A percentile compares a stretch with the other conserved stretches of the same genome.
Evolutionary conservation across 2,888 invertebrate species (phyloP).

Genomic region (Ectemnius lituratus): DNA sequence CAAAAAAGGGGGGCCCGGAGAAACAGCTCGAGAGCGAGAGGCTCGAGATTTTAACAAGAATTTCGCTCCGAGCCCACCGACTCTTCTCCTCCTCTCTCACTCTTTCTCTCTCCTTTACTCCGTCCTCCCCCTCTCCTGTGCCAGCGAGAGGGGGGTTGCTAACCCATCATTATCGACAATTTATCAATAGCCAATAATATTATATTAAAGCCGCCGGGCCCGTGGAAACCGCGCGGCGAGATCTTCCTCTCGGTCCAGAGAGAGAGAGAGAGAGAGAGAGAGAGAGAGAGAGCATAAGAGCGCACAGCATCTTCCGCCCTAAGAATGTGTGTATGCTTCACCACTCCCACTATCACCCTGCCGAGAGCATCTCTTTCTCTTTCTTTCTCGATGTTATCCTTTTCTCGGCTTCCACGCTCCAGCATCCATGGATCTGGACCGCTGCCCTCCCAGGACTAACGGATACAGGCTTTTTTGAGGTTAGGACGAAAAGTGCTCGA

Average conservation of each 20-base stretch:
- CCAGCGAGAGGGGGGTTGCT: conserved; percentile 59
- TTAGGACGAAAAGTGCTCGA: too few species aligned
- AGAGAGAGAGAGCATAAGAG: too few species aligned
- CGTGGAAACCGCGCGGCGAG: conserved; percentile 63
- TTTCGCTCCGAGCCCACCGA: conserved; percentile 55
- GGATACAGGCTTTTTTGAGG: too few species aligned
- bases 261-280: too few species aligned
- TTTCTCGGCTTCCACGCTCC: conserved; percentile 20
- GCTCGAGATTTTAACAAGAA: conserved; percentile 59
- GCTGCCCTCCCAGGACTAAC: too few species aligned
- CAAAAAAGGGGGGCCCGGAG: conserved; percentile 17
- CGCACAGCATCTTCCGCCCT: too few species aligned
- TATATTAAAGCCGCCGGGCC: conserved; percentile 73
- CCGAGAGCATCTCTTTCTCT: neutral
- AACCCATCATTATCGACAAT: conserved; percentile 78
- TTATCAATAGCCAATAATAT: conserved; percentile 78
- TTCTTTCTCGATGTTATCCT: conserved; percentile 17
- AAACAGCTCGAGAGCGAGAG: conserved; percentile 26
- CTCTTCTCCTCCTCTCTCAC: neutral
- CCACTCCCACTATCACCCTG: neutral
- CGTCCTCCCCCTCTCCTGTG: conserved; percentile 66
- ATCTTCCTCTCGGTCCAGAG: conserved; percentile 21
- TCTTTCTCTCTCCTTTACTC: conserved; percentile 27
- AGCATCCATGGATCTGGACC: too few species aligned
- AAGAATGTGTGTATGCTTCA: too few species aligned